Conservation (phyloP, 2,113 vertebrate species). For the Vombatus ursinus region DNA sequence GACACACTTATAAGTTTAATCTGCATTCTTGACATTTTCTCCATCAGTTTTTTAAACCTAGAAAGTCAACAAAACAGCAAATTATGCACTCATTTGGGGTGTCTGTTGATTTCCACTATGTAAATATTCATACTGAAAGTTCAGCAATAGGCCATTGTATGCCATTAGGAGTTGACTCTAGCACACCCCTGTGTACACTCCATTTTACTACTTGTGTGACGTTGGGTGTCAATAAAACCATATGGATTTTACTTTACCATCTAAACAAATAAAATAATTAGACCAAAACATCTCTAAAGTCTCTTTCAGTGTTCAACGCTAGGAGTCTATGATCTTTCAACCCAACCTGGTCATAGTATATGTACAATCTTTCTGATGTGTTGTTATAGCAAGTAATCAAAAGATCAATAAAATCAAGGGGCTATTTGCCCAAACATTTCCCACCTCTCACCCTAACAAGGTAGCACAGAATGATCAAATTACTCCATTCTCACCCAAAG, state of each 20-base stretch:
- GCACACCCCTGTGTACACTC: background rate
- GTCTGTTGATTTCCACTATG: background rate
- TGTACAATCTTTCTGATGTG: background rate
- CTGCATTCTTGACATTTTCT: background rate
- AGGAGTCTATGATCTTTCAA: background rate
- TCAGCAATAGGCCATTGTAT: background rate
- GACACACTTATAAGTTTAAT: background rate
- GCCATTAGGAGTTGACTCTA: background rate
- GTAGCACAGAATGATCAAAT: background rate
- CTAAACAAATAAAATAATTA: background rate
- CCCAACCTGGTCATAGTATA: background rate
- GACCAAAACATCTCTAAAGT: background rate
- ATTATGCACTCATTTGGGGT: background rate
- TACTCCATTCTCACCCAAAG: background rate
- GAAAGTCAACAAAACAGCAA: background rate
- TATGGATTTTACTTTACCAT: background rate
- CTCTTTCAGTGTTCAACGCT: background rate
- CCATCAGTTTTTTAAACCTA: background rate
- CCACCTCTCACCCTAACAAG: background rate
- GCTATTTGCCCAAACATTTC: background rate
- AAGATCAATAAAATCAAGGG: background rate
- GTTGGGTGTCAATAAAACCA: background rate
- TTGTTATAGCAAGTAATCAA: background rate
- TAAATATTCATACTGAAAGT: background rate
- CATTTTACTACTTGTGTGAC: background rate